Evolutionary conservation across 92 coral and sea anemone species (phyloP).

Genomic region (Siderastrea siderea): DNA sequence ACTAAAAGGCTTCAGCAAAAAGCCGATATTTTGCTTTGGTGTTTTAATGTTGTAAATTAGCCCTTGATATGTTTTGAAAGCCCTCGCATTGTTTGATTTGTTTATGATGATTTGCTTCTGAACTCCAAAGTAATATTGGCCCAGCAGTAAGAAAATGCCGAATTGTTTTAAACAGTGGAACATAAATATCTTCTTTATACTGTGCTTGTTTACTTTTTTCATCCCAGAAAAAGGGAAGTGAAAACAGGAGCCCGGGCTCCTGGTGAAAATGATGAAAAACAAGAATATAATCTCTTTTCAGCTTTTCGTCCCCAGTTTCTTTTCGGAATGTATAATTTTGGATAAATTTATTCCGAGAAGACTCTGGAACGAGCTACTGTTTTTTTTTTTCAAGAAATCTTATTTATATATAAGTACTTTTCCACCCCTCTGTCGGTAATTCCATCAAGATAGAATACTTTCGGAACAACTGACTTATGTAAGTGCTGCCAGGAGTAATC

Average conservation of each 20-base stretch:
- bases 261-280: background rate
- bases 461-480: no score
- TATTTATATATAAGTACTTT: no score
- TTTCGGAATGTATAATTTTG: background rate
- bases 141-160: background rate
- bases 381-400: no score
- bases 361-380: background rate
- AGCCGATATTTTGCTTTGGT: conserved; percentile 40
- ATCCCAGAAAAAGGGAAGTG: background rate
- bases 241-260: background rate
- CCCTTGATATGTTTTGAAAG: conserved; percentile 16
- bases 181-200: background rate
- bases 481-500: no score
- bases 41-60: conserved; percentile 7
- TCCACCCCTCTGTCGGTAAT: no score
- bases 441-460: no score
- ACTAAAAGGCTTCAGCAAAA: conserved; percentile 32
- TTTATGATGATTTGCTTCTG: background rate
- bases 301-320: background rate
- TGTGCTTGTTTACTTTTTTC: background rate
- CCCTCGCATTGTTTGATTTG: conserved; percentile 35
- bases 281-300: background rate
- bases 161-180: background rate
- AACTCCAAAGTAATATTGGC: background rate
- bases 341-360: background rate